Conservation (phyloP, 1,140 invertebrate genomes). For the Chionoecetes opilio region DNA sequence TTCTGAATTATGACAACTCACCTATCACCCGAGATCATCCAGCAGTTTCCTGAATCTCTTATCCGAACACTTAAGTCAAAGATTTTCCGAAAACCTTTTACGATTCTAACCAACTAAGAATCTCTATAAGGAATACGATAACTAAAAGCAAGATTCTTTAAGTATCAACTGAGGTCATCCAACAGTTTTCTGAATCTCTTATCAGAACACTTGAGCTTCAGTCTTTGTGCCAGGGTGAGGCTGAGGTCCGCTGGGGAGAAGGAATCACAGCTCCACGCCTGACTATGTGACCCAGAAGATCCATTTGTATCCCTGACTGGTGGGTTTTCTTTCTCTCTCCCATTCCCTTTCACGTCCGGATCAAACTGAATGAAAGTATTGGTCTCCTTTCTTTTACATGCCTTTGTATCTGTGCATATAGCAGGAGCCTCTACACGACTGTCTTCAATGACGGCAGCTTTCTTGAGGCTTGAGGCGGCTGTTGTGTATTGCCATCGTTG, state of each 20-base stretch:
- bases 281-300: background rate
- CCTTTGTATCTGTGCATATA: background rate
- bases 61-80: too few species aligned
- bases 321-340: background rate
- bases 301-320: background rate
- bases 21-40: slow-evolving; percentile 24
- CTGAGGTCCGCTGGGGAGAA: slow-evolving; percentile 40
- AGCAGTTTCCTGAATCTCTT: too few species aligned
- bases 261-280: background rate
- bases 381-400: background rate
- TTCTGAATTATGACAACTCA: too few species aligned
- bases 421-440: background rate
- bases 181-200: slow-evolving; percentile 25
- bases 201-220: slow-evolving; percentile 23
- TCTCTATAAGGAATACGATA: too few species aligned
- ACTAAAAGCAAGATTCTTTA: background rate
- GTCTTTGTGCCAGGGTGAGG: slow-evolving; percentile 50
- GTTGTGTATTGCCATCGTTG: too few species aligned
- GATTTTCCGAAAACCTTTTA: too few species aligned
- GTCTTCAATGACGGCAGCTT: background rate
- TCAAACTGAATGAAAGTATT: background rate
- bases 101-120: too few species aligned
- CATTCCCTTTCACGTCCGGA: background rate
- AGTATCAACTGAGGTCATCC: slow-evolving; percentile 38
- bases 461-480: background rate